Conservation (phyloP, 2,113 vertebrate species). For the Python bivittatus region DNA sequence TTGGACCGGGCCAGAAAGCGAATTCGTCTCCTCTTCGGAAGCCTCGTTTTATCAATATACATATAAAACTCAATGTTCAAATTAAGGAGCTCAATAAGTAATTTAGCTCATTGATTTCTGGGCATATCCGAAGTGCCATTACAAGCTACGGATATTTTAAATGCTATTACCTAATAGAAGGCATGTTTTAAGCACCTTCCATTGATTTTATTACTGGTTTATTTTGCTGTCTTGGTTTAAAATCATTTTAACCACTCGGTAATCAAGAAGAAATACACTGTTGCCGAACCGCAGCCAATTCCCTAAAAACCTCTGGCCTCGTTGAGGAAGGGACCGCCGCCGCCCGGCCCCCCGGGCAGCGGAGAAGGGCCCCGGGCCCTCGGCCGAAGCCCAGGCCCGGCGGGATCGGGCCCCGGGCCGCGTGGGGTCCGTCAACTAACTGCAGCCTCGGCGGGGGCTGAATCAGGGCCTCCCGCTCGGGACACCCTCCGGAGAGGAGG, state of each 20-base stretch:
- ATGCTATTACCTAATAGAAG: slow-evolving; percentile 88
- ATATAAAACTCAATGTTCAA: slow-evolving; percentile 84
- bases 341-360: too few species aligned
- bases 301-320: slow-evolving; percentile 85
- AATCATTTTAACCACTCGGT: slow-evolving; percentile 85
- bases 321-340: slow-evolving; percentile 81
- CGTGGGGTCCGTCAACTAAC: too few species aligned
- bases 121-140: slow-evolving; percentile 85
- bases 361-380: too few species aligned
- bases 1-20: slow-evolving; percentile 59
- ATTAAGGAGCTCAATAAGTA: slow-evolving; percentile 89
- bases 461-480: too few species aligned
- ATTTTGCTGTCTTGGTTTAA: slow-evolving; percentile 88
- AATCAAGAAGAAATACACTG: slow-evolving; percentile 85
- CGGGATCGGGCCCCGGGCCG: too few species aligned
- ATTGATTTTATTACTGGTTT: slow-evolving; percentile 89
- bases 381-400: too few species aligned
- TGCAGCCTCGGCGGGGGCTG: too few species aligned
- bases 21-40: slow-evolving; percentile 40
- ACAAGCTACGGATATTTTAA: slow-evolving; percentile 88
- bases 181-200: slow-evolving; percentile 87
- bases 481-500: too few species aligned
- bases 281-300: slow-evolving; percentile 83
- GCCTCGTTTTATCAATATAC: slow-evolving; percentile 80
- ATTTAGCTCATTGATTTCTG: slow-evolving; percentile 86